phyloP scores from a whole-genome alignment of 2,888 invertebrate species.

The Hypomecis atomaria region DNA sequence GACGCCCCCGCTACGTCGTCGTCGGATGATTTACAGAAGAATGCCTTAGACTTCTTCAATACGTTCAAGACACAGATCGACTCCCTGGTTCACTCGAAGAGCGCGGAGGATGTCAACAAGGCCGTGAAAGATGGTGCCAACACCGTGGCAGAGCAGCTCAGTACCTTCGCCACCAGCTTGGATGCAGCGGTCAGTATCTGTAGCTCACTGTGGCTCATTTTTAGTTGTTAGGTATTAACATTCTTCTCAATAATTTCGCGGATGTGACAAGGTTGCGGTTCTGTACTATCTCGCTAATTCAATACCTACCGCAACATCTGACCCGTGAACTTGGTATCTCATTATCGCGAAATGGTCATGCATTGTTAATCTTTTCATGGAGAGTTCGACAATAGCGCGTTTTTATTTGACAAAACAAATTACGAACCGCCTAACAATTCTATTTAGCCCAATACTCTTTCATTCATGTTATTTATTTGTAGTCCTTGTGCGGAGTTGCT shows the following conservation, averaged over 20 bases:
- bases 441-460: no score
- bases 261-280: background rate
- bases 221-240: no score
- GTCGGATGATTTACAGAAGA: constrained; percentile 67
- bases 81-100: constrained; percentile 65
- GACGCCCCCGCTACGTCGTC: constrained; percentile 54
- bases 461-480: no score
- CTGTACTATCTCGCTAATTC: background rate
- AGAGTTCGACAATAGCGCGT: no score
- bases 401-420: no score
- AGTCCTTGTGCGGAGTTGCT: no score
- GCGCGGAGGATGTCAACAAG: constrained; percentile 68
- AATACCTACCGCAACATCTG: constrained; percentile 10
- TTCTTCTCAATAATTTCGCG: background rate
- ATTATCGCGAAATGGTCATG: background rate
- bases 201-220: no score
- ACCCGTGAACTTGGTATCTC: background rate
- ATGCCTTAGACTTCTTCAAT: constrained; percentile 67
- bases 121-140: constrained; percentile 70
- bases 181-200: constrained; percentile 70
- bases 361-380: background rate
- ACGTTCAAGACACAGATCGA: constrained; percentile 62
- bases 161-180: constrained; percentile 57
- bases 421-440: no score
- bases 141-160: constrained; percentile 62